phyloP scores from a whole-genome alignment of 2,888 invertebrate species.

The Caenorhabditis sulstoni region DNA sequence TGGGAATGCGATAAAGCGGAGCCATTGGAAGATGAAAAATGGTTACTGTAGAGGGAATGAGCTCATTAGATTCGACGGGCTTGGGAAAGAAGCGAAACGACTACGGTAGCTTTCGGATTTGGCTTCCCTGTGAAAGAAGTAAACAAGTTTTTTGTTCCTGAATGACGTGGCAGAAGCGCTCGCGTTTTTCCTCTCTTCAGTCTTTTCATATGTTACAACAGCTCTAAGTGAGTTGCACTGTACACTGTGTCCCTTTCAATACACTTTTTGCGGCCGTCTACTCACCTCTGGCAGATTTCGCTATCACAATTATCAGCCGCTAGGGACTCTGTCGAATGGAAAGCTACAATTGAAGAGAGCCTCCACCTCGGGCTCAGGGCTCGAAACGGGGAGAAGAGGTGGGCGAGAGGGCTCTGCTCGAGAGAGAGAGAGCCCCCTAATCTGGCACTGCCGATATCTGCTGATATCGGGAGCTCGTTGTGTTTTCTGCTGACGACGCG shows the following conservation, averaged over 20 bases:
- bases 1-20: neutral
- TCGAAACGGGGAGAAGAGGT: slow-evolving; percentile 6
- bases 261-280: neutral
- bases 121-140: too few species aligned
- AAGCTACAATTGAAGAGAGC: slow-evolving; percentile 2
- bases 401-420: slow-evolving; percentile 18
- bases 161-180: too few species aligned
- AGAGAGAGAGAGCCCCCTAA: slow-evolving; percentile 35
- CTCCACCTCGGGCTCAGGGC: neutral
- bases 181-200: too few species aligned
- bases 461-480: slow-evolving; percentile 52
- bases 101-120: too few species aligned
- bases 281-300: neutral
- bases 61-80: neutral
- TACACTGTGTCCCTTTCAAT: neutral
- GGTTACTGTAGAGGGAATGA: neutral
- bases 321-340: neutral
- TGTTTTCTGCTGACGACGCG: slow-evolving; percentile 46
- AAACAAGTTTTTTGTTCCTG: too few species aligned
- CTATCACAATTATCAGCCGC: neutral
- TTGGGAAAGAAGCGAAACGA: neutral
- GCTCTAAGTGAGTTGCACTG: too few species aligned
- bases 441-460: slow-evolving; percentile 44
- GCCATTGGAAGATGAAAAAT: neutral
- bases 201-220: too few species aligned